Base-by-base conservation (phyloP, 2,797 vertebrate genomes). In the Acanthurus leucopareius region DNA sequence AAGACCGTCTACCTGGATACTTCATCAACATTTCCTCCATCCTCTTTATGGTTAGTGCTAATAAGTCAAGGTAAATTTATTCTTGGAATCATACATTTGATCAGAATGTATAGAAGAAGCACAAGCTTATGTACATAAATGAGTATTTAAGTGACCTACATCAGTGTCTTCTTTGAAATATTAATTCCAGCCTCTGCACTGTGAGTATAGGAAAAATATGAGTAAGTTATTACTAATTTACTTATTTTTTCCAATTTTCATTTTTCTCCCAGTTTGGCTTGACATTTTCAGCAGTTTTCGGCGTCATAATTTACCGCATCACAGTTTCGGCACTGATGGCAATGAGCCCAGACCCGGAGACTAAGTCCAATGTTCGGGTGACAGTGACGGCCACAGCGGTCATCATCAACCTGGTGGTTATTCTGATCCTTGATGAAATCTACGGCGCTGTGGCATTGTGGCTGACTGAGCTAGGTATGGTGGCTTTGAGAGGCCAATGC, bases 351-450 rank as follows among this genome's bases (percentile, higher is more conserved):
- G 95, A 96, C 44, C 96, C 97, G 7, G 95, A 95, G 48, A 96
- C 93, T 42, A 97, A 96, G 84, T 94, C 97, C 82, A 99, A 98
- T 0, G 96, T 97, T 3, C 95, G 97, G 0, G 96, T 97, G 72
- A 99, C 97, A 0, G 98, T 99, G 80, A 97, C 97, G 0, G 96
- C 98, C 2, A 99, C 98, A 0, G 97, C 98, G 0, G 98, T 99
- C 92, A 96, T 99, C 95, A 98, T 99, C 86, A 99, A 99, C 93
- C 95, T 99, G 0, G 94, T 99, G 69, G 97, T 98, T 66, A 98
- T 99, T 84, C 97, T 99, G 67, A 96, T 99, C 85, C 95, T 99
- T 5, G 98, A 99, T 3, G 98, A 99, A 87, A 99, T 99, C 90
- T 99, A 99, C 0, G 98, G 98, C 0, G 92, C 93, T 0, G 97